Base-by-base conservation (phyloP, 2,888 invertebrate species). In the Mantis religiosa region DNA sequence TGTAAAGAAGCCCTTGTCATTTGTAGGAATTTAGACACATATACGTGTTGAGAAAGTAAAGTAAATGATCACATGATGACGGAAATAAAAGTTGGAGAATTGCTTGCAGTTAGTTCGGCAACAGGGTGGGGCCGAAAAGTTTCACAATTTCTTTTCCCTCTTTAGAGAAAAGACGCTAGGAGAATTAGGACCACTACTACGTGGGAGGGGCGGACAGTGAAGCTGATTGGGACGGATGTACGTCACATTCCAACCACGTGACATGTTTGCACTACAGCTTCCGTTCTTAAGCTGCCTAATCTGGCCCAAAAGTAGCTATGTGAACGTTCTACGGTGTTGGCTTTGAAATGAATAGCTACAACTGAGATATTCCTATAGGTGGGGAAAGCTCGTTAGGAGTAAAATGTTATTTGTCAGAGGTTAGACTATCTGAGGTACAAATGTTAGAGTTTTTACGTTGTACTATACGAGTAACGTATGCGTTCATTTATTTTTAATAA, bases 171-270 rank as follows among this genome's bases (percentile, higher is more conserved):
- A 41, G 85, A 47, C 15, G 54, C 34, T 41, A 20, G 14, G 28
- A 34, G 85, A 54, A 85, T 47, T 47, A 85, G 28, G 41, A 27
- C 41, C 54, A 25, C 54, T 71, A 25, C 54, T 41, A 12, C 25
- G 47, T 25, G n/a, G 4, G 85, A 27, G 27, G 47, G 85, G 27
- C n/a, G 41, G 41, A 9, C 41, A 20, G 85, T 30, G 86, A 86
- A 71, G 71, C 54, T 86, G 86, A 86, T 86, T 86, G 86, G 86
- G 86, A 86, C 28, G 81, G 85, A 85, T 27, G 85, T 27, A 71
- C 86, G 86, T 86, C 86, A 86, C 86, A 81, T 86, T 81, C 25
- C 54, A 28, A 30, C 89, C 83, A 81, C 87, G 87, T 89, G 89
- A 89, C 87, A 89, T 84, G 89, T 71, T 20, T 71, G 20, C 54